phyloP scores from a whole-genome alignment of 2,888 invertebrate species.

The Norana najaformis region DNA sequence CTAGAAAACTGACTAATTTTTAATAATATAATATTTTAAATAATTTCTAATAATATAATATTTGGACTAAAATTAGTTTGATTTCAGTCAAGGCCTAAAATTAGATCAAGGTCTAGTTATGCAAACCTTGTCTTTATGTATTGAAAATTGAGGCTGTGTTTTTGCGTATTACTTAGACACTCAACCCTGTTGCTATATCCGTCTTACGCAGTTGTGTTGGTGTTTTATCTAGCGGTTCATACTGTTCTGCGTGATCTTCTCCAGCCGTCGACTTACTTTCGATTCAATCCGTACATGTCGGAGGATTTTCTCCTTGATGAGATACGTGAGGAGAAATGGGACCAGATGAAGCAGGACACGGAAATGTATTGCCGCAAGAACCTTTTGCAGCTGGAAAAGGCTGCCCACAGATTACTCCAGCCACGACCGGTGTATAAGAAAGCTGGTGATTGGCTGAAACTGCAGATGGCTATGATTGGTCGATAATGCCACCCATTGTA shows the following conservation, averaged over 20 bases:
- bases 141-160: background rate
- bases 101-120: too few relatives aligned
- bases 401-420: slow-evolving; percentile 50
- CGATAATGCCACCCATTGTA: background rate
- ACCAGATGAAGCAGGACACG: slow-evolving; percentile 75
- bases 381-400: slow-evolving; percentile 70
- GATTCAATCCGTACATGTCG: slow-evolving; percentile 85
- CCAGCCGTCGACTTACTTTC: slow-evolving; percentile 75
- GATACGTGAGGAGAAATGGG: slow-evolving; percentile 73
- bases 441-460: slow-evolving; percentile 33
- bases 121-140: background rate
- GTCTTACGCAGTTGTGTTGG: background rate
- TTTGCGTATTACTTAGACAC: too few relatives aligned
- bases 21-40: too few relatives aligned
- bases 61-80: slow-evolving; percentile 3
- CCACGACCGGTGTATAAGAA: slow-evolving; percentile 48
- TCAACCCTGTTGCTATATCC: too few relatives aligned
- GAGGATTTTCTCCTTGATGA: slow-evolving; percentile 81
- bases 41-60: too few relatives aligned
- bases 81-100: background rate
- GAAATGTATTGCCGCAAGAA: slow-evolving; percentile 80
- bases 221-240: slow-evolving; percentile 69
- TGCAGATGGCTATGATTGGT: slow-evolving; percentile 23
- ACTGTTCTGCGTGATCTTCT: slow-evolving; percentile 55
- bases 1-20: too few relatives aligned